These are phyloP conservation scores for Drosophila leonis DNA, from an alignment of 2,888 invertebrate genomes.

Conservation along the genomic window DNA sequence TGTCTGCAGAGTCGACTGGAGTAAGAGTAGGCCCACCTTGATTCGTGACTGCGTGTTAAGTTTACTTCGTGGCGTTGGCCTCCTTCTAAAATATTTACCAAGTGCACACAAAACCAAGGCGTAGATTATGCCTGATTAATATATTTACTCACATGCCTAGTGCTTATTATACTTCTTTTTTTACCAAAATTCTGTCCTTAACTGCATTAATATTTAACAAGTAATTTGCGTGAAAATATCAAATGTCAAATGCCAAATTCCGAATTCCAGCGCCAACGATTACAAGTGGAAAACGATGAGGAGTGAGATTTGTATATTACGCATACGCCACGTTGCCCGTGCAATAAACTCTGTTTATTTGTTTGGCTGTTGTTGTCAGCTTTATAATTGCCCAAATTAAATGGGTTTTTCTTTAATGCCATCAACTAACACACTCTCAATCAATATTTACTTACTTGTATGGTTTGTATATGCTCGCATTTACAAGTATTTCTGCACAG, in stretches of 20 bases:
- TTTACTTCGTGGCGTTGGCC: constrained; percentile 16
- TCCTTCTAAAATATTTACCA: constrained; percentile 61
- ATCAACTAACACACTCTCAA: not conserved
- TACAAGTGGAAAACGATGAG: not conserved
- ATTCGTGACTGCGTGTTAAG: constrained; percentile 12
- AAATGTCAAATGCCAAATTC: constrained; percentile 59
- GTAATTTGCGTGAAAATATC: constrained; percentile 56
- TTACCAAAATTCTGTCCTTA: constrained; percentile 40
- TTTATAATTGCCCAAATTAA: constrained; percentile 8
- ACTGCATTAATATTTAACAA: constrained; percentile 58
- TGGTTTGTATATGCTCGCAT: constrained; percentile 21
- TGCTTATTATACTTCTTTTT: constrained; percentile 3
- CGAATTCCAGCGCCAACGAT: constrained; percentile 17
- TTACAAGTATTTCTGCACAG: constrained; percentile 32
- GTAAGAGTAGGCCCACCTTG: not conserved
- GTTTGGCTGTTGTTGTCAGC: not conserved
- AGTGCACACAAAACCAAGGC: constrained; percentile 41
- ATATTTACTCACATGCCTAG: constrained; percentile 29
- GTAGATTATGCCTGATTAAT: constrained; percentile 50
- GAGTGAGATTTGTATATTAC: constrained; percentile 18
- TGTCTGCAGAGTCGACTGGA: constrained; percentile 8
- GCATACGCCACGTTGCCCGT: constrained; percentile 29
- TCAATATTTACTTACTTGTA: constrained; percentile 38
- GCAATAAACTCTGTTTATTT: constrained; percentile 30
- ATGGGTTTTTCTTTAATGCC: not conserved